Base-by-base conservation (phyloP, 2,113 vertebrate genomes). In the Lamprologus ornatipinnis region DNA sequence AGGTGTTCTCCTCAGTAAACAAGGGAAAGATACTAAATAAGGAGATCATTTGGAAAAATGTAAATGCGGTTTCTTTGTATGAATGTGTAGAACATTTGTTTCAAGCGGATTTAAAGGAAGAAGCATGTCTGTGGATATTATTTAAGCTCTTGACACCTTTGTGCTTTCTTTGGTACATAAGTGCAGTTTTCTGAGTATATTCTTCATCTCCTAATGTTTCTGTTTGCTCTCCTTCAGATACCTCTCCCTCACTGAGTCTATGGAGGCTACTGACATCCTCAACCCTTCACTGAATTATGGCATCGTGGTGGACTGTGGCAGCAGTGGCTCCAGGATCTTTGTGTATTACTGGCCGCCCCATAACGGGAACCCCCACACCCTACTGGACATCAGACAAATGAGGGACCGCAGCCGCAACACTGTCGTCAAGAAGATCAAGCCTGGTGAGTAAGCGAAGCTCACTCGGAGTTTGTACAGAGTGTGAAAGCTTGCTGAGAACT, bases 361-460 rank as follows among this genome's bases (percentile, higher is more conserved):
- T 94, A 99, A 98, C 0, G 98, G 98, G 19, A 99, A 99, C 85
- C 98, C 97, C 1, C 98, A 97, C 1, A 97, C 98, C n/a, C 97
- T 99, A 81, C 83, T 99, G 93, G 98, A 99, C 94, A 99, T 99
- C 94, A 95, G 96, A 17, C 98, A 99, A 95, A 99, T 99, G 98
- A 97, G 97, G 89, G 98, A 99, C 96, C 97, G 91, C 37, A 95
- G 95, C 91, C 96, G 96, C 33, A 98, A 97, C 49, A 97, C 98
- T 0, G 98, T 99, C 21, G 98, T 99, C 51, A 98, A 98, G 97
- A 99, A 99, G 95, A 99, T 99, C 94, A 99, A 99, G 26, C 98
- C 98, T 42, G 98, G 98, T 99, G 80, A 87, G 85, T 0, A 85
- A 0, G 70, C 10, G 1, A 28, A 19, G 28, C 13, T 17, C 42